phyloP scores from a whole-genome alignment of 2,888 invertebrate genomes.

The Xestia rhomboidea region DNA sequence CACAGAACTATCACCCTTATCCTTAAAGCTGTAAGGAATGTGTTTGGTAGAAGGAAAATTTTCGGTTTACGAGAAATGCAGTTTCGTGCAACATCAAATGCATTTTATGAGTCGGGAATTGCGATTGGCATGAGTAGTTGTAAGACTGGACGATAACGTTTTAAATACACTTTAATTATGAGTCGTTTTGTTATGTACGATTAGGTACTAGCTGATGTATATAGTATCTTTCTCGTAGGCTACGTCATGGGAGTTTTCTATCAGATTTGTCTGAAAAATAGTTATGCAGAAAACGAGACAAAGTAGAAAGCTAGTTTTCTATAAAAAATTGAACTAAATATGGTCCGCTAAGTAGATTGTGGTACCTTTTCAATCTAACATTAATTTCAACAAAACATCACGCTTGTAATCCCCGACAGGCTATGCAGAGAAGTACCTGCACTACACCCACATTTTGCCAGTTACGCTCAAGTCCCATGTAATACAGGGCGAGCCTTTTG shows the following conservation, averaged over 20 bases:
- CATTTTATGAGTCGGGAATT: slow-evolving; percentile 75
- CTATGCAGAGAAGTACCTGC: no score
- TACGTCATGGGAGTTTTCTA: neutral
- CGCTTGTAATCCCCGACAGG: no score
- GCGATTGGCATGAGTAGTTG: slow-evolving; percentile 73
- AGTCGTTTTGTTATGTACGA: slow-evolving; percentile 23
- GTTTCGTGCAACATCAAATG: slow-evolving; percentile 72
- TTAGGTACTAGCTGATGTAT: neutral
- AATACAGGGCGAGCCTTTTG: no score
- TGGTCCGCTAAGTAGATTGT: no score
- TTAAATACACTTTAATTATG: slow-evolving; percentile 51
- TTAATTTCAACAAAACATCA: no score
- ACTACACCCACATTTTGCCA: no score
- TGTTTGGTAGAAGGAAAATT: slow-evolving; percentile 44
- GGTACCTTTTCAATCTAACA: no score
- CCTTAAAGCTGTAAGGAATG: neutral
- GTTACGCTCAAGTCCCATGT: no score
- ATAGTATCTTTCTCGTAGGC: neutral
- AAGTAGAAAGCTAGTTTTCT: neutral
- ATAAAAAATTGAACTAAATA: no score
- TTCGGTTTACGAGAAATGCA: slow-evolving; percentile 51
- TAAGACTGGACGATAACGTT: slow-evolving; percentile 53
- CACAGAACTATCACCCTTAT: slow-evolving; percentile 43
- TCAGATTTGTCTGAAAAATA: neutral
- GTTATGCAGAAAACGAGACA: neutral